These are phyloP conservation scores for Chroicocephalus ridibundus DNA, from an alignment of 2,113 vertebrate genomes.

Conservation along the genomic window DNA sequence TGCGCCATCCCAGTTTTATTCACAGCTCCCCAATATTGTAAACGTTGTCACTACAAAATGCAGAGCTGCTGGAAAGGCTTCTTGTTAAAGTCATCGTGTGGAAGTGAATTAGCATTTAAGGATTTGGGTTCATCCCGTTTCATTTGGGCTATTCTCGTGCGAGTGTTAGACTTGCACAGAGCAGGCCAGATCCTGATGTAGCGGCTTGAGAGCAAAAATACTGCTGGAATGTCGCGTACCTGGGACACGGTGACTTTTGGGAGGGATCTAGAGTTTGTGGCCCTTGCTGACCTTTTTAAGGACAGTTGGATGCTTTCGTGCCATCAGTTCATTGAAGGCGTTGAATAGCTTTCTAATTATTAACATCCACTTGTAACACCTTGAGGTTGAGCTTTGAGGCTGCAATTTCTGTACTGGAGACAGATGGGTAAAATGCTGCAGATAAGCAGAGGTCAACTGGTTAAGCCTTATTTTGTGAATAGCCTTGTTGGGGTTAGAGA, in stretches of 20 bases:
- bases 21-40: not conserved
- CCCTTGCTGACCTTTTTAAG: not conserved
- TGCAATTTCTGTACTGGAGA: not conserved
- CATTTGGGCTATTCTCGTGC: not conserved
- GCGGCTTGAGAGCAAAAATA: not conserved
- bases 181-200: not conserved
- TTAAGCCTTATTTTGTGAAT: not conserved
- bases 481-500: not conserved
- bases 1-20: not conserved
- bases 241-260: not conserved
- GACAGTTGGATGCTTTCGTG: not conserved
- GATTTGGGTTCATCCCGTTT: not conserved
- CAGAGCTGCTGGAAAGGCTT: not conserved
- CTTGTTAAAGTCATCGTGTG: not conserved
- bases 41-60: not conserved
- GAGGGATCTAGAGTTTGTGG: not conserved
- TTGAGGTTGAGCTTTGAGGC: not conserved
- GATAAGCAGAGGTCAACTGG: not conserved
- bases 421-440: not conserved
- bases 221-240: accelerated
- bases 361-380: not conserved
- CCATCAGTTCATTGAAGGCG: not conserved
- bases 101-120: not conserved
- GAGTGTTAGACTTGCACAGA: not conserved
- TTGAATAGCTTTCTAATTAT: not conserved